phyloP scores from a whole-genome alignment of 2,113 vertebrate species.

The Kobus ellipsiprymnus region DNA sequence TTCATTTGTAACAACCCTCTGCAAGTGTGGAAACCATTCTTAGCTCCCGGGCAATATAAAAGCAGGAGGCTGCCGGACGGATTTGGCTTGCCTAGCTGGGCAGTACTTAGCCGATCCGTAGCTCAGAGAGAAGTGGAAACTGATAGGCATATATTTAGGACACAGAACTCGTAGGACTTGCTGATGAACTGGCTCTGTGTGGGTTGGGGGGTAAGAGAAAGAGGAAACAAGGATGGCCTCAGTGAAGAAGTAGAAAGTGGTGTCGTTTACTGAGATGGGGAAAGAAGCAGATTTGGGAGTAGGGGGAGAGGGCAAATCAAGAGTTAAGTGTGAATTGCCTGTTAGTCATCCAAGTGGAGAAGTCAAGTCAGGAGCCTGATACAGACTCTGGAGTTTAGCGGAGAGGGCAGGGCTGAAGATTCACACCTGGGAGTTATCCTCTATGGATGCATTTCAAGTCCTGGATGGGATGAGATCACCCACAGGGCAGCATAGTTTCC shows the following conservation, averaged over 20 bases:
- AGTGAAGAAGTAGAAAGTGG: conserved; percentile 36
- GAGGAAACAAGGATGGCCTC: conserved; percentile 45
- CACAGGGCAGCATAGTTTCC: neutral
- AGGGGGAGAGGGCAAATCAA: neutral
- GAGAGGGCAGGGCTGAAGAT: neutral
- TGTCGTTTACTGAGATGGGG: conserved; percentile 24
- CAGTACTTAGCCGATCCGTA: neutral
- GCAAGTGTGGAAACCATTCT: conserved; percentile 42
- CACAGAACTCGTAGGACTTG: neutral
- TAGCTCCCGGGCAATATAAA: neutral
- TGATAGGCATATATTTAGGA: conserved; percentile 32
- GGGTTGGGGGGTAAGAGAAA: neutral
- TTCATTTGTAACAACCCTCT: neutral
- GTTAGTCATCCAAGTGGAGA: conserved; percentile 35
- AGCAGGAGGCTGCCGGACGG: neutral
- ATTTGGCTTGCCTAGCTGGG: neutral
- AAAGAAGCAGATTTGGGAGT: conserved; percentile 14
- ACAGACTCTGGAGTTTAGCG: neutral
- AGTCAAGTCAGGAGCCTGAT: neutral
- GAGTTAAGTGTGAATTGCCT: conserved; percentile 29
- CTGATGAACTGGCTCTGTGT: neutral
- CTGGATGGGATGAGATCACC: neutral
- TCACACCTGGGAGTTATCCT: neutral
- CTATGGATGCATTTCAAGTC: neutral
- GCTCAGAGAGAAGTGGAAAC: conserved; percentile 24